Evolutionary conservation across 2,113 vertebrate genomes (phyloP).

Genomic region (Syrrhaptes paradoxus): DNA sequence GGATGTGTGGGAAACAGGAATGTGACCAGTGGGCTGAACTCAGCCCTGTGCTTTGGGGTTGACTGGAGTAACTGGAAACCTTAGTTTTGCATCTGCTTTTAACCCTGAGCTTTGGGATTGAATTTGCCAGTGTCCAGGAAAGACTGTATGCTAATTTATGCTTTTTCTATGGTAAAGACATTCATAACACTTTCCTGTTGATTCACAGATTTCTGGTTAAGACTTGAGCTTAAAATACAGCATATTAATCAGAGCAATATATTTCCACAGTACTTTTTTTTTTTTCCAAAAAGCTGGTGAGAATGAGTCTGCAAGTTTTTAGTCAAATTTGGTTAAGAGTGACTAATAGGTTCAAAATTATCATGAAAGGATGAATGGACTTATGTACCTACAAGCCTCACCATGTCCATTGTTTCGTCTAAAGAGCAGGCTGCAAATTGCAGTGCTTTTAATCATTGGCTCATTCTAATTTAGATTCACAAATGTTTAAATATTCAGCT

Average conservation of each 20-base stretch:
- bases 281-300: neutral
- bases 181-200: neutral
- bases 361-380: neutral
- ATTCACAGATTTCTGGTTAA: neutral
- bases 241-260: neutral
- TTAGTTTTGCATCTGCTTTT: neutral
- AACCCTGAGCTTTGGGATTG: neutral
- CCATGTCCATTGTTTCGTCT: neutral
- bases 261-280: neutral
- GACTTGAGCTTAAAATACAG: neutral
- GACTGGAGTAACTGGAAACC: neutral
- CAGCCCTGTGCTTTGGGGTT: neutral
- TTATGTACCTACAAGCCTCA: neutral
- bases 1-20: neutral
- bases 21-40: neutral
- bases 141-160: neutral
- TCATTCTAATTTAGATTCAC: neutral
- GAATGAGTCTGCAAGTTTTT: neutral
- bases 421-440: neutral
- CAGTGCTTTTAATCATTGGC: neutral
- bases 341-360: neutral
- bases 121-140: neutral
- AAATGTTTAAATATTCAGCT: neutral
- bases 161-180: neutral
- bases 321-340: neutral